Evolutionary conservation across 2,888 invertebrate species (phyloP).

Genomic region (Sepioteuthis lessoniana): DNA sequence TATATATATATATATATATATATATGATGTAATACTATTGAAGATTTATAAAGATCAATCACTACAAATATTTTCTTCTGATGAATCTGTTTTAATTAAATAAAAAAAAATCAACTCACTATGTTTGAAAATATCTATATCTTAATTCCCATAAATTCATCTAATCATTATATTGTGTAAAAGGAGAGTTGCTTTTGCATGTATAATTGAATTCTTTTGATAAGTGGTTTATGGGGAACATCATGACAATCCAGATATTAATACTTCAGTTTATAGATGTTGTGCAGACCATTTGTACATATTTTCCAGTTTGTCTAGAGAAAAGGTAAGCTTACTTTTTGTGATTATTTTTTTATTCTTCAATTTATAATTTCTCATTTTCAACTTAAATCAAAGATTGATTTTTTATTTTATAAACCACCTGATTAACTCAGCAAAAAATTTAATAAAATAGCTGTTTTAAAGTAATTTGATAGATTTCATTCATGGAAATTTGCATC

Average conservation of each 20-base stretch:
- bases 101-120: too few relatives aligned
- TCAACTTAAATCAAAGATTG: not conserved
- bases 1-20: too few relatives aligned
- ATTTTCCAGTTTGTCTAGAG: not conserved
- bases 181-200: not conserved
- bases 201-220: not conserved
- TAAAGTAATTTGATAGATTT: not conserved
- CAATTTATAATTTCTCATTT: not conserved
- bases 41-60: too few relatives aligned
- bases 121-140: too few relatives aligned
- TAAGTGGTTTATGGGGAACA: not conserved
- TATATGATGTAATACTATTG: too few relatives aligned
- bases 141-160: not conserved
- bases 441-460: not conserved
- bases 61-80: too few relatives aligned
- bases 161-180: not conserved
- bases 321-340: constrained; percentile 14
- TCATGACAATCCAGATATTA: not conserved
- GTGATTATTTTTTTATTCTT: not conserved
- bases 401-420: not conserved
- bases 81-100: too few relatives aligned
- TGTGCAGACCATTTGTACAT: not conserved
- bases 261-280: constrained; percentile 16
- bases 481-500: too few relatives aligned
- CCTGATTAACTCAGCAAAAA: not conserved